phyloP scores from a whole-genome alignment of 2,888 invertebrate genomes.

The Zootermopsis nevadensis region DNA sequence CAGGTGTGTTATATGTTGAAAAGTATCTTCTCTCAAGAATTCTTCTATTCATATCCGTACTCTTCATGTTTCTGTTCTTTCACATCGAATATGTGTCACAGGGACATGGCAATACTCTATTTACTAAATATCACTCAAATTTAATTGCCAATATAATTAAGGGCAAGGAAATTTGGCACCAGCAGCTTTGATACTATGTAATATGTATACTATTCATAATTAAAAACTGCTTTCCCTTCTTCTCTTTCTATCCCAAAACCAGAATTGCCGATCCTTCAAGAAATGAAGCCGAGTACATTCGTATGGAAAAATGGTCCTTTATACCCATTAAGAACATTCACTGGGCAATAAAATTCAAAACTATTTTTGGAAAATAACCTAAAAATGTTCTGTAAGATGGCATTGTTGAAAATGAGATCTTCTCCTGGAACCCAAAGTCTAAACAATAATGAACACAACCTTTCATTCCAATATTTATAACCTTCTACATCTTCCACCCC shows the following conservation, averaged over 20 bases:
- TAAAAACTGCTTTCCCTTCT: constrained; percentile 3
- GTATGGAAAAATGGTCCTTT: too few species aligned
- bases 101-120: background rate
- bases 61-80: background rate
- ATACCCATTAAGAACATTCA: background rate
- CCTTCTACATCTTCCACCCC: constrained; percentile 29
- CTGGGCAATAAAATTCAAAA: background rate
- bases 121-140: too few species aligned
- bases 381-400: background rate
- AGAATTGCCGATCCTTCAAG: background rate
- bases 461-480: constrained; percentile 4
- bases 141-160: background rate
- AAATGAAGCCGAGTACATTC: background rate
- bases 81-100: background rate
- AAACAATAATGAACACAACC: constrained; percentile 8
- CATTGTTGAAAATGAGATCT: constrained; percentile 21
- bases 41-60: background rate
- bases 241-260: background rate
- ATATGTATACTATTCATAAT: background rate
- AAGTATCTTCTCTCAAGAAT: background rate
- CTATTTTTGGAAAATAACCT: background rate
- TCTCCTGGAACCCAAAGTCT: constrained; percentile 13
- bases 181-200: background rate
- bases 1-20: constrained; percentile 20
- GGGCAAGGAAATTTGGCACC: background rate